Evolutionary conservation across 2,888 invertebrate species (phyloP), one percentile per base, ranked within the genome.

Genomic region (Xestia ashworthii): DNA sequence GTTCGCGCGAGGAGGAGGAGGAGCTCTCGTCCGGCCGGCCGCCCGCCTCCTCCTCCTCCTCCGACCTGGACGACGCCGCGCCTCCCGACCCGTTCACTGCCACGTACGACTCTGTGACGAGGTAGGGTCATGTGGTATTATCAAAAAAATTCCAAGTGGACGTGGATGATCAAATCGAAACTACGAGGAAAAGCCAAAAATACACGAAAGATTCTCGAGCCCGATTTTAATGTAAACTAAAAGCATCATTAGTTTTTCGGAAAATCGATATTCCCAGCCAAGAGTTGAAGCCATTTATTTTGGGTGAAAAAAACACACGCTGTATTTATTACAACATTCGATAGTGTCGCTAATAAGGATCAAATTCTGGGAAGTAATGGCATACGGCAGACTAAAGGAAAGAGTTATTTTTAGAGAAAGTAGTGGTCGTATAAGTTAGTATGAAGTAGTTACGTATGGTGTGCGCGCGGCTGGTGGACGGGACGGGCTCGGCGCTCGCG

Each of bases 401-500:
- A 50, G 50, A 50, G 50, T 16, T 8, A 19, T 8, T 19, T 50
- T 50, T 50, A 14, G 19, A 50, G 5, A 3, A 19, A 50, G 19
- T 19, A 19, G 41, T 41, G 41, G 3, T 41, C 41, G 0, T 41
- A 41, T 41, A 41, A 41, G 8, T 44, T 9, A 9, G 46, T 46
- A 46, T 46, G 46, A 12, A 46, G 25, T 22, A 46, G 19, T 71
- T 5, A 86, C 87, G 78, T 44, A 64, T 46, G 1, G 64, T 71
- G 19, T 68, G 74, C 68, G 69, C 88, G 32, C 88, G 5, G 81
- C 91, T 89, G 78, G 91, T 88, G 72, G 91, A 81, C 25, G 92
- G 38, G 0, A 80, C 82, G 1, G 93, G 92, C 53, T 93, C 92
- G 0, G 88, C 88, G 76, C 92, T 91, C n/a, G 89, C 88, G 74